A percentile compares a stretch with the other conserved stretches of the same genome.
phyloP scores from a whole-genome alignment of 2,113 vertebrate genomes.

The Calypte anna region DNA sequence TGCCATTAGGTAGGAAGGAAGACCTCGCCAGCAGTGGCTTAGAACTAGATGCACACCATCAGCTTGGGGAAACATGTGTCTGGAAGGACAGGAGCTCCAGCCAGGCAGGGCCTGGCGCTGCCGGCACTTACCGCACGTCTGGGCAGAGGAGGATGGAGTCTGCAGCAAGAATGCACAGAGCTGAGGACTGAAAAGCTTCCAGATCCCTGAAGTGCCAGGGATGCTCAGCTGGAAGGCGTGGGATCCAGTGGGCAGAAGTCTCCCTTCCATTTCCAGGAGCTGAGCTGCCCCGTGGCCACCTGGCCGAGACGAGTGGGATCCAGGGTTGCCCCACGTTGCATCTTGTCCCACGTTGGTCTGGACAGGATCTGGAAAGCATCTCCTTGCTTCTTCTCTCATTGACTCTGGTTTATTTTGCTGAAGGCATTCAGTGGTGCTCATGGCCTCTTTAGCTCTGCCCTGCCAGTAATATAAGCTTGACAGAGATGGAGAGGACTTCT shows the following conservation, averaged over 20 bases:
- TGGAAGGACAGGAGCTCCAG: background rate
- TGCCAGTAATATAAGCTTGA: conserved; percentile 14
- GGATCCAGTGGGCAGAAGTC: background rate
- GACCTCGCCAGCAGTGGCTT: background rate
- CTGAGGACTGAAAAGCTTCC: background rate
- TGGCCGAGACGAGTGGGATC: background rate
- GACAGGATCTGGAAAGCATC: background rate
- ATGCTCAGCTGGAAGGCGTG: background rate
- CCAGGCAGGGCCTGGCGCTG: background rate
- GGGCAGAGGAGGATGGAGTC: background rate
- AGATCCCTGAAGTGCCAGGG: fast-evolving
- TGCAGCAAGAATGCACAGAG: background rate
- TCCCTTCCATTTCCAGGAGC: background rate
- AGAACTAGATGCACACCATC: background rate
- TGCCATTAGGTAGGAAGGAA: background rate
- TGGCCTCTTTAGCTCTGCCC: background rate
- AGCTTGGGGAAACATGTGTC: background rate
- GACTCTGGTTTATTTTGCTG: background rate
- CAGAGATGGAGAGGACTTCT: conserved; percentile 36
- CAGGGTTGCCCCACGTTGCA: fast-evolving
- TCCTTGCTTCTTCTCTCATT: background rate
- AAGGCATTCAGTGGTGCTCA: background rate
- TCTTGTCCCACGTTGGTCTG: background rate
- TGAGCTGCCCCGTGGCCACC: fast-evolving
- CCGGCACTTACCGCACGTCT: background rate